A percentile compares a stretch with the other conserved stretches of the same genome.
Conservation (phyloP, 2,888 invertebrate genomes). For the Hydraecia micacea region DNA sequence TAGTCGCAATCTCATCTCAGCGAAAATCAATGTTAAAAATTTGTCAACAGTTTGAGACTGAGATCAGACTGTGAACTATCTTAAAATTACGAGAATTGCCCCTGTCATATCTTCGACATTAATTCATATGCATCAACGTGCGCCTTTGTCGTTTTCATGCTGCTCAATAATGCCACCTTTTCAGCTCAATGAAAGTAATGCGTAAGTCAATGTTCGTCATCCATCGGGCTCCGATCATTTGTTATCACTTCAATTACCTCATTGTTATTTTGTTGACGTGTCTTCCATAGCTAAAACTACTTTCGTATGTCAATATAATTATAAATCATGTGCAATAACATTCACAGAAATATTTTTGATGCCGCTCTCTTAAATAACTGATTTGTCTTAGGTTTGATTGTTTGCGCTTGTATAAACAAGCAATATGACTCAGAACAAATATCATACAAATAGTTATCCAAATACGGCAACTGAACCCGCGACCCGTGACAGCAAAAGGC, state of each 20-base stretch:
- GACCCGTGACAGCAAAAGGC: background rate
- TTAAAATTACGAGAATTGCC: background rate
- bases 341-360: background rate
- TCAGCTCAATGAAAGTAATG: background rate
- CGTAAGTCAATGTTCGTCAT: background rate
- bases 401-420: background rate
- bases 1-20: background rate
- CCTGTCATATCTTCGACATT: background rate
- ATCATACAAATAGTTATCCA: background rate
- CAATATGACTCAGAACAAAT: background rate
- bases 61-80: too few species aligned
- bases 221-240: background rate
- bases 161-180: background rate
- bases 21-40: background rate
- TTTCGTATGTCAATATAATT: background rate
- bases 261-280: background rate
- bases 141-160: background rate
- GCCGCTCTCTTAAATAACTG: background rate
- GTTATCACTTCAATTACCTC: background rate
- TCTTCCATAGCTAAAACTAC: background rate
- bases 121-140: background rate
- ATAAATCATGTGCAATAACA: background rate
- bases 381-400: background rate
- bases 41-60: background rate
- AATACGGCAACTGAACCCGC: background rate